phyloP scores from a whole-genome alignment of 2,888 invertebrate species.

The Cosmia pyralina region DNA sequence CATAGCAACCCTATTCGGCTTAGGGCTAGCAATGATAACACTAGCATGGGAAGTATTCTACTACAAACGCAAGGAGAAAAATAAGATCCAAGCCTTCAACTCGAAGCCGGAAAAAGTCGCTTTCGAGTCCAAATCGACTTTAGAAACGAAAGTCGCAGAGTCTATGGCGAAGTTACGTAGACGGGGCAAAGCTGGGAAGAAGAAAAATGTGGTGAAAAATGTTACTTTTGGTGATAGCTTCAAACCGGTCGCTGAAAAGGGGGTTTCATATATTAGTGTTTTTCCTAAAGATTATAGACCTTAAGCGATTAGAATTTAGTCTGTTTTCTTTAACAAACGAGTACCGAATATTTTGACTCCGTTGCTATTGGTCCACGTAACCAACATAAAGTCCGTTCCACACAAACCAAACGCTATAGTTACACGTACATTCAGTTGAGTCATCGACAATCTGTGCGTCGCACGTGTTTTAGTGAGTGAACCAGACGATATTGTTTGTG shows the following conservation, averaged over 20 bases:
- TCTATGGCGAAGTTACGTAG: slow-evolving; percentile 63
- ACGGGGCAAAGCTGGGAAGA: slow-evolving; percentile 46
- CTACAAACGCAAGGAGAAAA: slow-evolving; percentile 91
- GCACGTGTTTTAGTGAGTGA: no score
- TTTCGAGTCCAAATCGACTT: slow-evolving; percentile 66
- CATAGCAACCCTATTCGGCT: slow-evolving; percentile 96
- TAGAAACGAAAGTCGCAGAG: slow-evolving; percentile 64
- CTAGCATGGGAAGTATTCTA: slow-evolving; percentile 95
- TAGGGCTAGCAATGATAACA: slow-evolving; percentile 95
- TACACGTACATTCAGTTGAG: no score
- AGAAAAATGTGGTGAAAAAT: slow-evolving; percentile 63
- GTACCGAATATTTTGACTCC: no score
- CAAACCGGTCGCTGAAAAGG: slow-evolving; percentile 81
- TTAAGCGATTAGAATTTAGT: slow-evolving; percentile 56
- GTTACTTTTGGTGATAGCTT: slow-evolving; percentile 87
- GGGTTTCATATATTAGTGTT: slow-evolving; percentile 83
- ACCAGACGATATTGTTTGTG: no score
- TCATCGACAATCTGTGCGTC: no score
- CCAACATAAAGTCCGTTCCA: no score
- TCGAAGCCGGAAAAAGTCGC: slow-evolving; percentile 71
- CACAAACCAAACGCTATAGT: no score
- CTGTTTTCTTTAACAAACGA: no score
- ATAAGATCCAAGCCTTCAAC: slow-evolving; percentile 73
- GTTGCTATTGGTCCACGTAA: no score
- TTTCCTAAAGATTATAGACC: slow-evolving; percentile 83